Evolutionary conservation across 2,888 invertebrate genomes (phyloP).

Genomic region (Melanotus villosus): DNA sequence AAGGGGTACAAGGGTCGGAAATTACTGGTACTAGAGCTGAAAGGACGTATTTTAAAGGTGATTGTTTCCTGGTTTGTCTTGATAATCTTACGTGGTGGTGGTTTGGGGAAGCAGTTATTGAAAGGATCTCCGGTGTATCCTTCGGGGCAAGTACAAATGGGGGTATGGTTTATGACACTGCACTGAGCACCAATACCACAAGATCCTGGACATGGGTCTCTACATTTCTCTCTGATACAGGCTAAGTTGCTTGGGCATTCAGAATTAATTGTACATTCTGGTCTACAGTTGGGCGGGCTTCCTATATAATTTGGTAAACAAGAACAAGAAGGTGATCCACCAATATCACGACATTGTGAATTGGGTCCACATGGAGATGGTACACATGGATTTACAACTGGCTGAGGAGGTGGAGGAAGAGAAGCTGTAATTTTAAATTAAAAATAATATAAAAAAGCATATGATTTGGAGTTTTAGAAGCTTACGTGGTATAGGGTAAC

Average conservation of each 20-base stretch:
- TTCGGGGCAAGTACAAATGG: slow-evolving; percentile 79
- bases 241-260: slow-evolving; percentile 80
- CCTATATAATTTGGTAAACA: slow-evolving; percentile 80
- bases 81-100: slow-evolving; percentile 61
- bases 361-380: slow-evolving; percentile 80
- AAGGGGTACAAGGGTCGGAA: slow-evolving; percentile 58
- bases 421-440: slow-evolving; percentile 11
- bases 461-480: too few species aligned
- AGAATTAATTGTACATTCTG: slow-evolving; percentile 81
- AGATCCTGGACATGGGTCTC: slow-evolving; percentile 82
- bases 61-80: too few species aligned
- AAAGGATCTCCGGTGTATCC: slow-evolving; percentile 86
- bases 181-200: slow-evolving; percentile 82
- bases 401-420: slow-evolving; percentile 49
- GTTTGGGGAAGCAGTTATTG: slow-evolving; percentile 73
- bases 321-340: slow-evolving; percentile 72
- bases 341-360: slow-evolving; percentile 73
- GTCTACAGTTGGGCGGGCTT: slow-evolving; percentile 81
- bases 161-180: slow-evolving; percentile 80
- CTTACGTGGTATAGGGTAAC: slow-evolving; percentile 67
- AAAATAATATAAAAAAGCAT: too few species aligned
- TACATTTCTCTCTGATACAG: slow-evolving; percentile 80
- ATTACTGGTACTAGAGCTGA: slow-evolving; percentile 64
- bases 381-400: slow-evolving; percentile 71
- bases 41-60: too few species aligned